Conservation (phyloP, 2,797 vertebrate species). For the Acanthurus leucopareius region DNA sequence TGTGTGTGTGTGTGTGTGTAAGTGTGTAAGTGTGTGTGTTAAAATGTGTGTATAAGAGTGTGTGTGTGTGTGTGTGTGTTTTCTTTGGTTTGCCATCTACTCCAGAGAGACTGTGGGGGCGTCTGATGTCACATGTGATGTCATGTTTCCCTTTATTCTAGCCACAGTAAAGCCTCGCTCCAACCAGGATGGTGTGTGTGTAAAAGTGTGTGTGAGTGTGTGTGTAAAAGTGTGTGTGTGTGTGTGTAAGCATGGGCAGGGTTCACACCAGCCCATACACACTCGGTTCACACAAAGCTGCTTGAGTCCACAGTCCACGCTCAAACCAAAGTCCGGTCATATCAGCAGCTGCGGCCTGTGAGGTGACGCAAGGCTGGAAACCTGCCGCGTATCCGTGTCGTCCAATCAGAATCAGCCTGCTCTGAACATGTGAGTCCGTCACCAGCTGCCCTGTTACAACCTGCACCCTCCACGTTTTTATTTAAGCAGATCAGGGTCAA, state of each 20-base stretch:
- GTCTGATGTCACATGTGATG: conserved; percentile 73
- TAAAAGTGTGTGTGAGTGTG: conserved; percentile 26
- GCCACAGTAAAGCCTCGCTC: conserved; percentile 61
- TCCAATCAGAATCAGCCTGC: conserved; percentile 49
- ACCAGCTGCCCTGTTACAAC: background rate
- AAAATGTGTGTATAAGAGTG: conserved; percentile 36
- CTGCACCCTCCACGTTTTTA: background rate
- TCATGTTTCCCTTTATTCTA: conserved; percentile 70
- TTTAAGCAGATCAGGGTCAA: conserved; percentile 31
- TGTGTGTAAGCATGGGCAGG: background rate
- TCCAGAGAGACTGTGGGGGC: conserved; percentile 56
- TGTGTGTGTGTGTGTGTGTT: conserved; percentile 44
- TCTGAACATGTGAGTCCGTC: background rate
- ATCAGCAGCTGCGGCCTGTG: conserved; percentile 15
- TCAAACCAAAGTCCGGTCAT: conserved; percentile 46
- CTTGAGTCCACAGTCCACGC: conserved; percentile 23
- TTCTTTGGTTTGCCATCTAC: conserved; percentile 54
- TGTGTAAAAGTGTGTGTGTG: conserved; percentile 5
- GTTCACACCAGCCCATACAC: conserved; percentile 25
- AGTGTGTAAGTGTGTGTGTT: conserved; percentile 29
- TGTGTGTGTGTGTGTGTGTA: conserved; percentile 32
- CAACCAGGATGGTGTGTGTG: conserved; percentile 43
- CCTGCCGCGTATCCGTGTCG: background rate
- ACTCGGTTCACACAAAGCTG: conserved; percentile 24
- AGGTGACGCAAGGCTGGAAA: conserved; percentile 5